These are phyloP conservation scores for Ooceraea biroi DNA, from an alignment of 1,140 invertebrate species.

Conservation along the genomic window DNA sequence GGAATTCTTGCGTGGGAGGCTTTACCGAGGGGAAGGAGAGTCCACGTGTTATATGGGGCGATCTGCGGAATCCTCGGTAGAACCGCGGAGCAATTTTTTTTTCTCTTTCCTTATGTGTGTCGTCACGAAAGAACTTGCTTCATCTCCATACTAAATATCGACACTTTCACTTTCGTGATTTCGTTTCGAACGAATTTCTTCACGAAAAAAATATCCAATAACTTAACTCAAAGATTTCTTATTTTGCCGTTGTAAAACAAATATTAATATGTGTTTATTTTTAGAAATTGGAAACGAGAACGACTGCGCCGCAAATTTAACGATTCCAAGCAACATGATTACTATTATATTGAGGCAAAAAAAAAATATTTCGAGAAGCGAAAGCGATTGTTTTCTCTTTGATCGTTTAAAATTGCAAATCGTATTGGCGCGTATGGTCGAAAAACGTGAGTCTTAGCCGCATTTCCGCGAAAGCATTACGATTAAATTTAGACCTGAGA, in stretches of 20 bases:
- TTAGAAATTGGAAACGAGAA: neutral
- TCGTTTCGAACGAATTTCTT: neutral
- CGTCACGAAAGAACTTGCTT: slow-evolving; percentile 10
- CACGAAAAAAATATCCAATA: too few relatives aligned
- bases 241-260: too few relatives aligned
- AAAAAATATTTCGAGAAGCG: slow-evolving; percentile 2
- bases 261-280: neutral
- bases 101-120: slow-evolving; percentile 18
- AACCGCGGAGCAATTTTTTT: slow-evolving; percentile 39
- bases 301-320: neutral
- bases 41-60: too few relatives aligned
- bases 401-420: neutral
- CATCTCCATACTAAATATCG: slow-evolving; percentile 26
- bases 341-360: neutral
- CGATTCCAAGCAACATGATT: neutral
- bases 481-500: slow-evolving; percentile 30
- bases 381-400: neutral
- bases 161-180: slow-evolving; percentile 40
- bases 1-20: too few relatives aligned
- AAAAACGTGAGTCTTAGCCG: neutral
- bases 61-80: slow-evolving; percentile 51
- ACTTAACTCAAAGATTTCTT: too few relatives aligned
- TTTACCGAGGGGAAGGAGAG: too few relatives aligned
- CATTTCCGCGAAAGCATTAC: slow-evolving; percentile 1
- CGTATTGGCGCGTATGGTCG: neutral